Conservation (phyloP, 23 tunicate genomes). For the Corella eumyota region DNA sequence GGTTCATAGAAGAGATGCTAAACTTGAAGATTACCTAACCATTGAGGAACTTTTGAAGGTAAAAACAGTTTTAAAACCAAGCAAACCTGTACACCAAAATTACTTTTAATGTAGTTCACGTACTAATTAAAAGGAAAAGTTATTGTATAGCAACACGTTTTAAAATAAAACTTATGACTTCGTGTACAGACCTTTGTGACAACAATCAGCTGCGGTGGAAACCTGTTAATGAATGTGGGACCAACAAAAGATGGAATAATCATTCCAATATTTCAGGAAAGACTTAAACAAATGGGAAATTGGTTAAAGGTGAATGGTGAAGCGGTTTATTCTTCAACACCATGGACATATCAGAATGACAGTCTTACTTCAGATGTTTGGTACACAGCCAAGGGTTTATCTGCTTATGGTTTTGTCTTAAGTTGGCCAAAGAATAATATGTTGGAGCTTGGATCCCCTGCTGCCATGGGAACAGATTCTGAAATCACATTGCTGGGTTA, state of each 20-base stretch:
- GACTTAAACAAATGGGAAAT: constrained; percentile 62
- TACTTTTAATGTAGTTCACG: too few species aligned
- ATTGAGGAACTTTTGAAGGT: constrained; percentile 75
- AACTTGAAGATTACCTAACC: constrained; percentile 66
- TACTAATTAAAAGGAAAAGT: too few species aligned
- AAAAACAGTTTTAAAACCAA: too few species aligned
- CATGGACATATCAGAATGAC: constrained; percentile 79
- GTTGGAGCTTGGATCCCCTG: constrained; percentile 39
- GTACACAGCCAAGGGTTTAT: constrained; percentile 41
- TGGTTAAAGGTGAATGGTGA: constrained; percentile 88
- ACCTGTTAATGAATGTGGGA: constrained; percentile 84
- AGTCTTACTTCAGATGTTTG: constrained; percentile 27
- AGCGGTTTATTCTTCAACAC: constrained; percentile 57
- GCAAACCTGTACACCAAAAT: too few species aligned
- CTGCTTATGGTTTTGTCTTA: constrained; percentile 64
- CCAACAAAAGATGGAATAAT: constrained; percentile 84
- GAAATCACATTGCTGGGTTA: constrained; percentile 4
- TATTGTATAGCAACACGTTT: too few species aligned
- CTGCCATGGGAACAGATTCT: constrained; percentile 7
- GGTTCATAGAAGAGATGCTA: constrained; percentile 84
- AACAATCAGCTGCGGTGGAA: constrained; percentile 92
- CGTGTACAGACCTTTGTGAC: constrained; percentile 56
- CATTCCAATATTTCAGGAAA: constrained; percentile 58
- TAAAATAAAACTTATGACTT: too few species aligned
- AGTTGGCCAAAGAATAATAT: constrained; percentile 68